Base-by-base conservation (phyloP, 2,113 vertebrate genomes). In the Rattus rattus region DNA sequence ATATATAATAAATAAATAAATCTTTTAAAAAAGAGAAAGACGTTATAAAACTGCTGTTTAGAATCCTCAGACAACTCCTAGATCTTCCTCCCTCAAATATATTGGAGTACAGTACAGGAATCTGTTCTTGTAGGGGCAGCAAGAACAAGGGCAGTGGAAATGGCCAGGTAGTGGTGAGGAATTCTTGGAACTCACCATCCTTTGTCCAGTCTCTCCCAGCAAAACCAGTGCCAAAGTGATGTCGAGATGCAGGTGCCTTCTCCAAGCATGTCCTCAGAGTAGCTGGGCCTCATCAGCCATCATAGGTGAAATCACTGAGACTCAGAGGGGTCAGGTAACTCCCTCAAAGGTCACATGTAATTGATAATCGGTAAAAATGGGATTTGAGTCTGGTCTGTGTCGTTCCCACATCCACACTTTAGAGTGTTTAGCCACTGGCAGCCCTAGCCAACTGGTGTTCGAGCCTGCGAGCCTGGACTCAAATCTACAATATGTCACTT, bases 191-290 rank as follows among this genome's bases (percentile, higher is more conserved):
- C 9, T 69, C 11, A 33, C 26, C 22, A 28, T 22, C 63, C 39
- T 86, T 54, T 67, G 54, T 22, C 24, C n/a, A 39, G 52, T 9
- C 43, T 52, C 61, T 76, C 19, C 56, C 43, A 33, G 7, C n/a
- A 39, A 59, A 56, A 36, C 54, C 11, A 4, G 28, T 13, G 36
- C 16, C 2, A 8, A 33, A 1, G 1, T 2, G 19, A 76, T 9
- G 2, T 52, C 52, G 9, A 70, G 9, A 11, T 33, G 20, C 14
- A 16, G 24, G 36, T 20, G 0, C 7, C 0, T 67, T n/a, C 30
- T 36, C 85, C 7, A 36, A 85, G 67, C 19, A n/a, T 33, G 30
- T 12, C 3, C 20, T 70, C 73, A 19, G 19, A 14, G 8, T 3
- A 56, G 47, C 14, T 33, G 16, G 6, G 10, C 24, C 2, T 49